A percentile compares a stretch with the other conserved stretches of the same genome.
Evolutionary conservation across 2,113 vertebrate genomes (phyloP).

Genomic region (Crotalus viridis): DNA sequence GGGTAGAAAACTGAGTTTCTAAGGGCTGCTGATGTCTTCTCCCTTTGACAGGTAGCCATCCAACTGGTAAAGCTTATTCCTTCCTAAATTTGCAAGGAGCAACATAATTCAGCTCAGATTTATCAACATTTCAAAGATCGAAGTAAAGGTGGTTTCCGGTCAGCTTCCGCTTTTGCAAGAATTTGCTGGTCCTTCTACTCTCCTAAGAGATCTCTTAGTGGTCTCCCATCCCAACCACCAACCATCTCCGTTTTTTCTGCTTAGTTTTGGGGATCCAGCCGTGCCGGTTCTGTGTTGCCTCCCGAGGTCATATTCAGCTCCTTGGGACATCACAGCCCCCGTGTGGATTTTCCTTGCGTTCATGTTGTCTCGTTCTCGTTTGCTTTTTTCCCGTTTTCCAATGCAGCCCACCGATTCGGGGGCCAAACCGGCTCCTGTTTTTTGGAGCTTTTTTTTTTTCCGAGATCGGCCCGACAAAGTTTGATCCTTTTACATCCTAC

Average conservation of each 20-base stretch:
- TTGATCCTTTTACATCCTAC: not conserved
- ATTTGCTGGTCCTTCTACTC: not conserved
- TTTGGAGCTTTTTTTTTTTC: not conserved
- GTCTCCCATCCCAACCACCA: not conserved
- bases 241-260: not conserved
- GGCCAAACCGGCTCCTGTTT: no score
- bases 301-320: not conserved
- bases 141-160: not conserved
- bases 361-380: not conserved
- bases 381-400: not conserved
- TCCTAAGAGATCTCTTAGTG: not conserved
- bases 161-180: not conserved
- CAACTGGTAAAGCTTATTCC: not conserved
- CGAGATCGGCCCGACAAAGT: not conserved
- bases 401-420: not conserved
- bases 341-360: not conserved
- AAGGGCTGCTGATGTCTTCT: not conserved
- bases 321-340: not conserved
- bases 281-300: not conserved
- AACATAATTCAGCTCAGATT: not conserved
- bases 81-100: not conserved
- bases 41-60: not conserved
- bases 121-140: not conserved
- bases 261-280: not conserved
- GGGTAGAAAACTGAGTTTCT: not conserved